Conservation (phyloP, 64 coral and sea anemone species). For the Stichodactyla helianthus region DNA sequence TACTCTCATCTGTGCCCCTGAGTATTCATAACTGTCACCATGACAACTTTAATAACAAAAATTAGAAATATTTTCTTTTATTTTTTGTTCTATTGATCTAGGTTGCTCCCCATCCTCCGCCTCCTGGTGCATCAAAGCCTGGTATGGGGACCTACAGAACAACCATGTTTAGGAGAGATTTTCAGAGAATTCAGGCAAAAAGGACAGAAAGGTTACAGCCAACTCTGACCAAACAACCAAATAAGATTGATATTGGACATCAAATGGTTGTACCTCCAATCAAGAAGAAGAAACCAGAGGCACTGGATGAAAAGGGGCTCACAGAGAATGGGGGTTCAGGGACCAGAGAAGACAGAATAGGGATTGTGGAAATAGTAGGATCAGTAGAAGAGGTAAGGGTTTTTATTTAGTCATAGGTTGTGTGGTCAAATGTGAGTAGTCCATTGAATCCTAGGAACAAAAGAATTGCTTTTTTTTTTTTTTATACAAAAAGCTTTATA, state of each 20-base stretch:
- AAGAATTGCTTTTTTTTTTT: no score
- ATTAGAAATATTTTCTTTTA: background rate
- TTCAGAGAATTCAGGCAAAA: slow-evolving; percentile 75
- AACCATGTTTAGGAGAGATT: slow-evolving; percentile 82
- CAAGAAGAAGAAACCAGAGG: slow-evolving; percentile 1
- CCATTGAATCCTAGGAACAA: no score
- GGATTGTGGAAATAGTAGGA: background rate
- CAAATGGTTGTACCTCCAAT: slow-evolving; percentile 7
- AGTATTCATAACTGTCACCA: no score
- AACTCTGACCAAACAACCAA: background rate
- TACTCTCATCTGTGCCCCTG: no score
- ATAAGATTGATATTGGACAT: background rate
- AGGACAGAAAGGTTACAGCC: background rate
- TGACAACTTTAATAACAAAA: background rate
- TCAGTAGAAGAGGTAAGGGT: background rate
- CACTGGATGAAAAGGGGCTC: background rate
- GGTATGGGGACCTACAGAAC: slow-evolving; percentile 64
- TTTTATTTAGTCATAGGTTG: no score
- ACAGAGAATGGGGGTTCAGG: background rate
- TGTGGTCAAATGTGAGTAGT: no score
- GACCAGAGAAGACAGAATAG: background rate
- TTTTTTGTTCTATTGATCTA: background rate
- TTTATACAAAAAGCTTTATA: no score
- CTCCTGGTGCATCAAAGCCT: slow-evolving; percentile 23
- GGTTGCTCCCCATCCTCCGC: slow-evolving; percentile 65